A percentile compares a stretch with the other conserved stretches of the same genome.
phyloP scores from a whole-genome alignment of 1,140 invertebrate genomes.

The Bombus sibiricus region DNA sequence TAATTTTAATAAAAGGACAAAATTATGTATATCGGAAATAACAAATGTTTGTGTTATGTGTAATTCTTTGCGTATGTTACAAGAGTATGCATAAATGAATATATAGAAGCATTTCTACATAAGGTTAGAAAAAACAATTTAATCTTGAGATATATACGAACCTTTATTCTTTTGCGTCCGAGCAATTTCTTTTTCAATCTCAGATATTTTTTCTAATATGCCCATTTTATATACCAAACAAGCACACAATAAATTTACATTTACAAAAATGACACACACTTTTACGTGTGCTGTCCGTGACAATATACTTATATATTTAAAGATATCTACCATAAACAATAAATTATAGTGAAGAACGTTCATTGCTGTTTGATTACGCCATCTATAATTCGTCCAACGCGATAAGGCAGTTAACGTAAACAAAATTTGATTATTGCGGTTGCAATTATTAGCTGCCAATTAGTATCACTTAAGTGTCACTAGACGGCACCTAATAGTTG shows the following conservation, averaged over 20 bases:
- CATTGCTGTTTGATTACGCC: background rate
- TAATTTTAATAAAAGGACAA: background rate
- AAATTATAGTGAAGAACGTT: background rate
- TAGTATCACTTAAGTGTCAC: too few species aligned
- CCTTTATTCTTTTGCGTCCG: constrained; percentile 99
- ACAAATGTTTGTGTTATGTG: background rate
- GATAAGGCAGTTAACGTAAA: too few species aligned
- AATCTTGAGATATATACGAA: constrained; percentile 77
- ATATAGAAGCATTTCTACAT: background rate
- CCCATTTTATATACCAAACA: constrained; percentile 87
- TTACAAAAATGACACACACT: constrained; percentile 30
- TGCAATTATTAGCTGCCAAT: too few species aligned
- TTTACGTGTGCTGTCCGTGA: background rate
- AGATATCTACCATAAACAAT: constrained; percentile 14
- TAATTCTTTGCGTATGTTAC: constrained; percentile 8
- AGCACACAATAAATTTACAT: constrained; percentile 41
- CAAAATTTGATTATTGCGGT: too few species aligned
- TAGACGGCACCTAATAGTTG: too few species aligned
- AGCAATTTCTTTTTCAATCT: constrained; percentile 99
- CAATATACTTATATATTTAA: constrained; percentile 4
- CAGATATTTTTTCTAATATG: constrained; percentile 98
- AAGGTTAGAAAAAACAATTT: constrained; percentile 45
- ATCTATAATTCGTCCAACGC: background rate
- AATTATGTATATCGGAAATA: background rate
- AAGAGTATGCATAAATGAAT: background rate